Percentiles rank a stretch among this genome's conserved stretches.
These are phyloP conservation scores for Drosophila birchii DNA, from an alignment of 2,888 invertebrate genomes.

Conservation along the genomic window DNA sequence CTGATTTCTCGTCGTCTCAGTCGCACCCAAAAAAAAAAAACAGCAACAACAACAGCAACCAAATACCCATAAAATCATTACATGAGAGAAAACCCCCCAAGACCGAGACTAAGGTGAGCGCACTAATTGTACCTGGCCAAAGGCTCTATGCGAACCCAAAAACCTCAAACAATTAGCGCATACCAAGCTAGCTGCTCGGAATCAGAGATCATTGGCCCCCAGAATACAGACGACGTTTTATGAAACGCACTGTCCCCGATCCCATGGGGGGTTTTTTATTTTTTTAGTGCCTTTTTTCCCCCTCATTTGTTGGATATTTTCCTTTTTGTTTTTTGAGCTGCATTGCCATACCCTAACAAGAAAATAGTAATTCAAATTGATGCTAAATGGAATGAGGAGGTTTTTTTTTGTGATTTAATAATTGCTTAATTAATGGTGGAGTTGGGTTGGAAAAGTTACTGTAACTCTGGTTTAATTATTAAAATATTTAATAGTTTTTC, in stretches of 20 bases:
- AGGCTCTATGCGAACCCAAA: constrained; percentile 24
- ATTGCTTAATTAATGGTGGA: constrained; percentile 28
- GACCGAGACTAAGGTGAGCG: constrained; percentile 55
- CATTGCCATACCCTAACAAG: constrained; percentile 33
- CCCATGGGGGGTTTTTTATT: constrained; percentile 13
- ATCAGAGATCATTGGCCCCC: constrained; percentile 49
- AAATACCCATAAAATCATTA: constrained; percentile 20
- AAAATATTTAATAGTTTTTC: background rate
- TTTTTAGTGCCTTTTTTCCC: background rate
- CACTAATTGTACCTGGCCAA: constrained; percentile 64
- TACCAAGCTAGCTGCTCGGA: constrained; percentile 55
- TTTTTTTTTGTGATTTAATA: constrained; percentile 26
- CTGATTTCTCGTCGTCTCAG: constrained; percentile 67
- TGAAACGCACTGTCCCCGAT: constrained; percentile 45
- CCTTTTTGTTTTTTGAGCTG: constrained; percentile 7
- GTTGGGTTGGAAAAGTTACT: background rate
- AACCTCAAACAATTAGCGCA: constrained; percentile 71
- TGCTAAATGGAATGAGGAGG: constrained; percentile 23
- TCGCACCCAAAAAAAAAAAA: constrained; percentile 65
- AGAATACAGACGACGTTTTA: constrained; percentile 31
- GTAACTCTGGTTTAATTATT: background rate
- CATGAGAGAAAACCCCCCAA: constrained; percentile 44
- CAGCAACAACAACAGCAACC: no score
- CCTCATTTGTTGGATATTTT: constrained; percentile 21
- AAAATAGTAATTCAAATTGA: constrained; percentile 26